phyloP scores from a whole-genome alignment of 2,113 vertebrate genomes.

The Paracanthobrama guichenoti region DNA sequence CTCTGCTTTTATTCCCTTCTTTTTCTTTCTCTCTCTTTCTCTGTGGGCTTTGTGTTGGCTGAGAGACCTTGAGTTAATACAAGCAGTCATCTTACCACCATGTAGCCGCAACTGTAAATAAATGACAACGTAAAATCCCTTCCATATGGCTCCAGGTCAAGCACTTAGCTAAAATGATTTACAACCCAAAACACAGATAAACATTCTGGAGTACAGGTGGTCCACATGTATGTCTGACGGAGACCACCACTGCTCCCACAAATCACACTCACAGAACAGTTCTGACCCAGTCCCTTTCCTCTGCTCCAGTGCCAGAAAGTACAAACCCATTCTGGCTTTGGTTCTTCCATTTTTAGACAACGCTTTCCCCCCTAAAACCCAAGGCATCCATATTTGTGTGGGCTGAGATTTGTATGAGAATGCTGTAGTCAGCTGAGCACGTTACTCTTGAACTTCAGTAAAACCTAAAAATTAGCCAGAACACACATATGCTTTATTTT shows the following conservation, averaged over 20 bases:
- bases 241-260: slow-evolving; percentile 33
- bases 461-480: not conserved
- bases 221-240: not conserved
- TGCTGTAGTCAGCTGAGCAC: slow-evolving; percentile 59
- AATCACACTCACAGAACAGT: slow-evolving; percentile 12
- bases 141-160: slow-evolving; percentile 39
- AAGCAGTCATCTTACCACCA: not conserved
- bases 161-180: slow-evolving; percentile 33
- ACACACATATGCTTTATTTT: slow-evolving; percentile 44
- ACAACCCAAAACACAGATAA: slow-evolving; percentile 25
- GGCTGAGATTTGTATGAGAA: slow-evolving; percentile 64
- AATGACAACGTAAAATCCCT: slow-evolving; percentile 29
- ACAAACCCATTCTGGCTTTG: slow-evolving; percentile 57
- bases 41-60: slow-evolving; percentile 12
- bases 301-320: slow-evolving; percentile 47
- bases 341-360: slow-evolving; percentile 76
- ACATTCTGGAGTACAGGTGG: slow-evolving; percentile 36
- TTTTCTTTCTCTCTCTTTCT: not conserved
- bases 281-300: slow-evolving; percentile 41
- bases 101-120: slow-evolving; percentile 32
- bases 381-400: slow-evolving; percentile 71
- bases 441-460: not conserved
- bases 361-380: slow-evolving; percentile 35
- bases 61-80: slow-evolving; percentile 19
- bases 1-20: not conserved